Percentiles rank a stretch among this genome's conserved stretches.
Conservation (phyloP, 2,113 vertebrate genomes). For the Engystomops pustulosus region DNA sequence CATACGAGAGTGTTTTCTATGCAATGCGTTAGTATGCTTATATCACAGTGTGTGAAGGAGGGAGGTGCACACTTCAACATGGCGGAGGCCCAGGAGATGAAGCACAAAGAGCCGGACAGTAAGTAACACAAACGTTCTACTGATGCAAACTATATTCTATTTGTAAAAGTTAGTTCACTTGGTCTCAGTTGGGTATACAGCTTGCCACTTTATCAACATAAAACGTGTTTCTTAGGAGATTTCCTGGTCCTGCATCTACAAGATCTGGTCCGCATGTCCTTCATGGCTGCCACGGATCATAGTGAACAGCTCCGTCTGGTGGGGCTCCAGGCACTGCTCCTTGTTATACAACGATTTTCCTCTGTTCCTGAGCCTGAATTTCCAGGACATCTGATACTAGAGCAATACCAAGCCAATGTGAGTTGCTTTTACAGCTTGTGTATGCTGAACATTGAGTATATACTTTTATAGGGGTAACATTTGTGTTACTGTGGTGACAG, state of each 20-base stretch:
- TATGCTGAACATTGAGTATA: neutral
- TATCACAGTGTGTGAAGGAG: constrained; percentile 81
- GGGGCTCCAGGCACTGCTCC: constrained; percentile 84
- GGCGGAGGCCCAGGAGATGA: constrained; percentile 85
- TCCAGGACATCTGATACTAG: constrained; percentile 91
- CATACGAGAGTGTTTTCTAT: constrained; percentile 88
- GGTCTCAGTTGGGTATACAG: no score
- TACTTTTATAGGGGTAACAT: neutral
- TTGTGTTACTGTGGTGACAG: constrained; percentile 65
- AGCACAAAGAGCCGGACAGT: constrained; percentile 83
- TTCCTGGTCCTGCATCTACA: constrained; percentile 91
- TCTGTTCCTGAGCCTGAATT: constrained; percentile 89
- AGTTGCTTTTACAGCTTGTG: constrained; percentile 59
- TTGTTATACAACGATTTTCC: constrained; percentile 86
- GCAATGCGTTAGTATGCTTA: constrained; percentile 87
- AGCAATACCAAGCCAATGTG: constrained; percentile 97
- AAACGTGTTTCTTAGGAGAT: constrained; percentile 73
- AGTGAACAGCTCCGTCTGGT: constrained; percentile 87
- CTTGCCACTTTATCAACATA: no score
- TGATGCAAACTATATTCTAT: no score
- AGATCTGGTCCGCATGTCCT: constrained; percentile 94
- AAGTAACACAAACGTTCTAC: constrained; percentile 56
- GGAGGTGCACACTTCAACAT: constrained; percentile 84
- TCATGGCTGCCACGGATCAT: constrained; percentile 95
- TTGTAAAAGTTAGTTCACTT: no score